Evolutionary conservation across 1,140 invertebrate genomes (phyloP).

Genomic region (Temnothorax longispinosus): DNA sequence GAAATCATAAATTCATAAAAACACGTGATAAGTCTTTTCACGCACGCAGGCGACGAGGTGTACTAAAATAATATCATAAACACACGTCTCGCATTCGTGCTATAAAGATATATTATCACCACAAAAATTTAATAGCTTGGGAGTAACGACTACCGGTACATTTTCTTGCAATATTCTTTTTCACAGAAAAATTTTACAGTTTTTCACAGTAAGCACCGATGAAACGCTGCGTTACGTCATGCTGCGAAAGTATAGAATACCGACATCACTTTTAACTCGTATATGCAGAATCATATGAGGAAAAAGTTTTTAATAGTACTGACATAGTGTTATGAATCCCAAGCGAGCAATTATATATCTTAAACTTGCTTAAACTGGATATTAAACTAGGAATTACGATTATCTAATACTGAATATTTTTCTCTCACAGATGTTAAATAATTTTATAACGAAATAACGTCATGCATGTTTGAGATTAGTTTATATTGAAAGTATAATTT

Average conservation of each 20-base stretch:
- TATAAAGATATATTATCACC: slow-evolving; percentile 40
- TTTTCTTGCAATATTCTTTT: slow-evolving; percentile 40
- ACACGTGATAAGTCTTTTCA: neutral
- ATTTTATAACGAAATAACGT: neutral
- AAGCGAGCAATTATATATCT: neutral
- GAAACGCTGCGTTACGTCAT: slow-evolving; percentile 49
- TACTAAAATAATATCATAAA: neutral
- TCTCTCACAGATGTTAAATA: neutral
- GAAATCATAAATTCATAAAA: neutral
- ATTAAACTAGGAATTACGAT: slow-evolving; percentile 3
- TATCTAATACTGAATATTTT: slow-evolving; percentile 24
- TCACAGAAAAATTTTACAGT: slow-evolving; percentile 14
- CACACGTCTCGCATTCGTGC: neutral
- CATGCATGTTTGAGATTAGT: neutral
- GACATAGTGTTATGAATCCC: slow-evolving; percentile 6
- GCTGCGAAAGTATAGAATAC: slow-evolving; percentile 48
- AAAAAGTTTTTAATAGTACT: slow-evolving; percentile 37
- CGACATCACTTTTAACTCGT: slow-evolving; percentile 34
- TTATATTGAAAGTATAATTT: neutral
- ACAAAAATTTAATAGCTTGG: slow-evolving; percentile 24
- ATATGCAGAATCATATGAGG: slow-evolving; percentile 26
- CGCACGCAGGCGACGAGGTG: neutral
- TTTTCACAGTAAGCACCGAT: neutral
- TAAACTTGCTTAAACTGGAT: neutral
- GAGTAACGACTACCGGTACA: slow-evolving; percentile 21